Evolutionary conservation across 1,140 invertebrate genomes (phyloP).

Genomic region (Camponotus floridanus): DNA sequence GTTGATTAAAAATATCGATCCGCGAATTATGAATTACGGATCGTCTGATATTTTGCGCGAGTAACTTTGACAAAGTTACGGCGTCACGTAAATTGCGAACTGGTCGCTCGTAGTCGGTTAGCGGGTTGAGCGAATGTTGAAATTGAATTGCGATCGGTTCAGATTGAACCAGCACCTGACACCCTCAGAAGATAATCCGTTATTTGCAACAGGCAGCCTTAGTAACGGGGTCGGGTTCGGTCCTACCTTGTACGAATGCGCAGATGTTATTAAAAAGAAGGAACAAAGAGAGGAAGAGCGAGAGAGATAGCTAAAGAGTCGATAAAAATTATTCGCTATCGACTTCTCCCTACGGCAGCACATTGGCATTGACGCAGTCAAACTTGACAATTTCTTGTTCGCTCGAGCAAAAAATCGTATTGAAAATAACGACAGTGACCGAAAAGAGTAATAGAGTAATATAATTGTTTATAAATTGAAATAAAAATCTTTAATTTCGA

Average conservation of each 20-base stretch:
- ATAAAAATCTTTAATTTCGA: constrained; percentile 11
- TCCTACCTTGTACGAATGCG: constrained; percentile 60
- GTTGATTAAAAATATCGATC: constrained; percentile 36
- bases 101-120: constrained; percentile 72
- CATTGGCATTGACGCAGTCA: background rate
- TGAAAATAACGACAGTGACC: background rate
- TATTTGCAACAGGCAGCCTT: constrained; percentile 76
- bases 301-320: background rate
- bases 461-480: background rate
- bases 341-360: background rate
- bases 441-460: too few relatives aligned
- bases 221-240: constrained; percentile 59
- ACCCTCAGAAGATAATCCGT: constrained; percentile 77
- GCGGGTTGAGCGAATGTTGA: constrained; percentile 76
- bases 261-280: constrained; percentile 60
- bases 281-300: background rate
- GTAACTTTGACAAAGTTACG: constrained; percentile 65
- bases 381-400: background rate
- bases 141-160: constrained; percentile 77
- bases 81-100: constrained; percentile 68
- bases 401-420: background rate
- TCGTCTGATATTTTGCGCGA: constrained; percentile 58
- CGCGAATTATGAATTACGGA: constrained; percentile 44
- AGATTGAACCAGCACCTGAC: constrained; percentile 78
- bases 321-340: background rate